Evolutionary conservation across 2,888 invertebrate species (phyloP), one percentile per base, ranked within the genome.

Genomic region (Diloba caeruleocephala): DNA sequence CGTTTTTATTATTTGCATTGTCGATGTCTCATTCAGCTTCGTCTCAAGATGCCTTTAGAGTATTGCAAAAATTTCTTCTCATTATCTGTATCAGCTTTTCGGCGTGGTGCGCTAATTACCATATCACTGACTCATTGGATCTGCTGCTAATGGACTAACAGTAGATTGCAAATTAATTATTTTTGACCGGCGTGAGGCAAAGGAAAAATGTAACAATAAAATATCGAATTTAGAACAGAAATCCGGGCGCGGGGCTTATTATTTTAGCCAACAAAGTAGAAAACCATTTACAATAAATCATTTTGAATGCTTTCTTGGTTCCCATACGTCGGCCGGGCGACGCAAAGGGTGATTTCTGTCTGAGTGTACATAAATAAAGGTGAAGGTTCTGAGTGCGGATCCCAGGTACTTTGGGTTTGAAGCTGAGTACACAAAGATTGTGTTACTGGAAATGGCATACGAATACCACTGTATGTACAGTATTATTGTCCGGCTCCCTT

Each of bases 221-320:
- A 89, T 84, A 78, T 88, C 77, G 84, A 90, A 89, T 91, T 90
- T 92, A 91, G 92, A 92, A 88, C 89, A 82, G 84, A 85, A 81
- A 85, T 89, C 86, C 78, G 83, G 80, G 76, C 84, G 81, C 81
- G 78, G 81, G 76, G 81, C 87, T 90, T 92, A 92, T 93, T 93
- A 93, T 92, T 93, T 93, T 92, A 92, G 91, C 92, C 92, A 90
- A 93, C 93, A 93, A 93, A 91, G 93, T 93, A 92, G 92, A 92
- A 90, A 93, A 90, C 92, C 92, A 92, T 93, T 93, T 92, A 92
- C 93, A 92, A 92, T 93, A 93, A 93, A 93, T 93, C 93, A 93
- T 92, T 92, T 92, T 90, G 90, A 92, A 91, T 88, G 92, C 89
- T 88, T 90, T 91, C 90, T 90, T 82, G 90, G 92, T 90, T 90